A percentile compares a stretch with the other conserved stretches of the same genome.
These are phyloP conservation scores for Drosophila simulans DNA, from an alignment of 1,140 invertebrate genomes.

Conservation along the genomic window DNA sequence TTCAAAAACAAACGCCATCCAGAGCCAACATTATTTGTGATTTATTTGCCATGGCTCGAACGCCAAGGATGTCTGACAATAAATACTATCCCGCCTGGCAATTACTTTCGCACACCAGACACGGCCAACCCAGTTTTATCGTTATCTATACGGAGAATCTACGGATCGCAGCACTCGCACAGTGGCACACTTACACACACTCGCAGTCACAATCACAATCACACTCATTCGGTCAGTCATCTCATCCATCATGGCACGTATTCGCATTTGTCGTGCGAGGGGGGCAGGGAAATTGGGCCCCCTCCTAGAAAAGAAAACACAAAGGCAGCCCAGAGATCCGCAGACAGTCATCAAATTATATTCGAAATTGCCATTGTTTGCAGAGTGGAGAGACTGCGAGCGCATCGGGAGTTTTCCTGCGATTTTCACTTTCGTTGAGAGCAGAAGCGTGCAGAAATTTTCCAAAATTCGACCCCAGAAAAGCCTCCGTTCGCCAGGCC, in stretches of 20 bases:
- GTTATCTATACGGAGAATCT: slow-evolving; percentile 51
- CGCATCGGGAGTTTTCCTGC: slow-evolving; percentile 53
- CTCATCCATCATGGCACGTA: slow-evolving; percentile 24
- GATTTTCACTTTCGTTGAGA: slow-evolving; percentile 73
- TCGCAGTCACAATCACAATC: slow-evolving; percentile 20
- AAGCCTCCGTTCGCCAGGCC: slow-evolving; percentile 64
- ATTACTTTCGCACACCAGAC: slow-evolving; percentile 34
- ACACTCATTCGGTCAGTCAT: slow-evolving; percentile 13
- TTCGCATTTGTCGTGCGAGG: slow-evolving; percentile 55
- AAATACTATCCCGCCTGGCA: slow-evolving; percentile 33
- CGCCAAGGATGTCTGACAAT: slow-evolving; percentile 34
- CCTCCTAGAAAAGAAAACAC: slow-evolving; percentile 18
- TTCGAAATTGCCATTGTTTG: slow-evolving; percentile 80
- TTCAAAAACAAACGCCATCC: slow-evolving; percentile 13
- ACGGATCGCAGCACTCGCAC: slow-evolving; percentile 43
- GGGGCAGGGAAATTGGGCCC: slow-evolving; percentile 20
- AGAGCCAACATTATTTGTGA: slow-evolving; percentile 19
- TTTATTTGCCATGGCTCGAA: slow-evolving; percentile 14
- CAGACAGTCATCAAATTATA: slow-evolving; percentile 66
- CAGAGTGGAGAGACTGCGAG: slow-evolving; percentile 30
- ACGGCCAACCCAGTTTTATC: slow-evolving; percentile 44
- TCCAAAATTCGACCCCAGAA: slow-evolving; percentile 20
- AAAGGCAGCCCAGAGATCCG: slow-evolving; percentile 53
- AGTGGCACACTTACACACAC: slow-evolving; percentile 55
- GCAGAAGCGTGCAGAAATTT: slow-evolving; percentile 60